Evolutionary conservation across 2,113 vertebrate species (phyloP).

Genomic region (Eupsittula cactorum): DNA sequence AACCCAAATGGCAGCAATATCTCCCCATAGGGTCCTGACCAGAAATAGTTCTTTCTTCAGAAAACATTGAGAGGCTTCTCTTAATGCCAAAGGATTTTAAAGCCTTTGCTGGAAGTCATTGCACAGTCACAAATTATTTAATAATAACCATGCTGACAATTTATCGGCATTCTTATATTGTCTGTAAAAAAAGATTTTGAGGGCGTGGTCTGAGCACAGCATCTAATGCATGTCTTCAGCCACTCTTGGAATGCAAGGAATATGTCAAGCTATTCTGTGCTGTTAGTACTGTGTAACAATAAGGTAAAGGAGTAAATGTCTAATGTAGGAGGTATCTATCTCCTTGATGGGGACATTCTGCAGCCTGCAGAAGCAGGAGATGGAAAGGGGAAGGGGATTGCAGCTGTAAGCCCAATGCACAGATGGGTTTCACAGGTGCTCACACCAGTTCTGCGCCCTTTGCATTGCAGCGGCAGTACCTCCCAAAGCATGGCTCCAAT

Average conservation of each 20-base stretch:
- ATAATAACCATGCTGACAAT: not conserved
- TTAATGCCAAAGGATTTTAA: not conserved
- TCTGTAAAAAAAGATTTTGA: not conserved
- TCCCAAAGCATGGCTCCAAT: not conserved
- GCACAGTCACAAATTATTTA: conserved; percentile 4
- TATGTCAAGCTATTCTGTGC: not conserved
- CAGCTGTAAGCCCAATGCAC: not conserved
- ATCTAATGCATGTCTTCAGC: not conserved
- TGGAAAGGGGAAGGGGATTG: not conserved
- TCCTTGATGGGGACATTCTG: not conserved
- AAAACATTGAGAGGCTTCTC: not conserved
- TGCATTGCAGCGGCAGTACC: not conserved
- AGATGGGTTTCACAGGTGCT: not conserved
- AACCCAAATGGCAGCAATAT: not conserved
- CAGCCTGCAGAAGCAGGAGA: not conserved
- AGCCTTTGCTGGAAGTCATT: conserved; percentile 13
- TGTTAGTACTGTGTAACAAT: not conserved
- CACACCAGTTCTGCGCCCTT: not conserved
- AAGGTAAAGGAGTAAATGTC: not conserved
- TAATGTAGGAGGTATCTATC: not conserved
- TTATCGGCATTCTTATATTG: not conserved
- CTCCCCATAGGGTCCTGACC: not conserved
- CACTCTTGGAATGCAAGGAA: not conserved
- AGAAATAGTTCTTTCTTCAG: not conserved
- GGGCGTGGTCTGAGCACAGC: not conserved